Conservation (phyloP, 1,140 invertebrate species). For the Orussus abietinus region DNA sequence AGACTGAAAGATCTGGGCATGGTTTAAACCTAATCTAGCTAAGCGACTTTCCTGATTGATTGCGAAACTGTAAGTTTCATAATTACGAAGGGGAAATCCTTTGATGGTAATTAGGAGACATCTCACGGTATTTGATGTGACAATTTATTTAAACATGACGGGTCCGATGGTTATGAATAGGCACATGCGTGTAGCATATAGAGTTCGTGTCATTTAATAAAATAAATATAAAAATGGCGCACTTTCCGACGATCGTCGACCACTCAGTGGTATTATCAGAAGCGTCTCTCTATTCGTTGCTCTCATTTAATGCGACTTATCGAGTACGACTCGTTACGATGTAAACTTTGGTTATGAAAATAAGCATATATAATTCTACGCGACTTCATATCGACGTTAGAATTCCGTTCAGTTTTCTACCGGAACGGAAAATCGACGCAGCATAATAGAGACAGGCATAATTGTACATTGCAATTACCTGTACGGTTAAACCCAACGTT, state of each 20-base stretch:
- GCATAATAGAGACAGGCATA: not conserved
- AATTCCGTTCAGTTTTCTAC: not conserved
- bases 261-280: conserved; percentile 16
- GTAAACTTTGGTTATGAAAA: conserved; percentile 17
- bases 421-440: not conserved
- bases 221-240: conserved; percentile 31
- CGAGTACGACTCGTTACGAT: conserved; percentile 13
- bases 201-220: too few relatives aligned
- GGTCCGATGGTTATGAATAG: too few relatives aligned
- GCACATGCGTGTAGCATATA: too few relatives aligned
- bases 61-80: too few relatives aligned
- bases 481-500: not conserved
- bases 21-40: too few relatives aligned
- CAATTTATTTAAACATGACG: conserved; percentile 32
- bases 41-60: too few relatives aligned
- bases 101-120: too few relatives aligned
- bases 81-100: too few relatives aligned
- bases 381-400: not conserved
- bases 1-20: too few relatives aligned
- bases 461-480: not conserved
- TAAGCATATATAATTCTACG: conserved; percentile 14
- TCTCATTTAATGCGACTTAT: conserved; percentile 1
- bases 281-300: conserved; percentile 7
- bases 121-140: conserved; percentile 24
- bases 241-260: conserved; percentile 20